Base-by-base conservation (phyloP, 2,888 invertebrate species). In the Ariolimax columbianus region DNA sequence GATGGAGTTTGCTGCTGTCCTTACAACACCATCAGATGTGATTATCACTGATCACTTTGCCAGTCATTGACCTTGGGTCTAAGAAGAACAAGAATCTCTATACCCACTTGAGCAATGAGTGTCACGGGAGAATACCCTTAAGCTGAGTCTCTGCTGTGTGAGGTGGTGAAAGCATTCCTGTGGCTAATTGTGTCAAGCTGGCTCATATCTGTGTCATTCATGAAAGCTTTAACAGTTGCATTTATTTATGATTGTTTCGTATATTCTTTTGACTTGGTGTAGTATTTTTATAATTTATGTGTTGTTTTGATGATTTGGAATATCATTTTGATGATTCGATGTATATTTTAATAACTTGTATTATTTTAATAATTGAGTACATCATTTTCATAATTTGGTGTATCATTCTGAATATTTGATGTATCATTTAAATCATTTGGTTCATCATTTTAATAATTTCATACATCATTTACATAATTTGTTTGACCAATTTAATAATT, bases 211-310 rank as follows among this genome's bases (percentile, higher is more conserved):
- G 38, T 77, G 19, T 59, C 75, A 38, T 38, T 11, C 23, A 36
- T 77, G 59, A 77, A 55, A 77, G 59, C 59, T 59, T 59, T 77
- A 59, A 77, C 30, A 14, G 47, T 77, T 77, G 59, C 77, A 79
- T 79, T 79, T 79, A 66, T 66, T 79, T n/a, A 1, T 55, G 59
- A 63, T 63, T 30, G 17, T 66, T 19, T 66, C 17, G 19, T 66
- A 33, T 66, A 66, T 66, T 66, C 30, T 17, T 66, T 66, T 66
- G 66, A 66, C 30, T 59, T 59, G 59, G 26, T 59, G 59, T 59
- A 59, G 59, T 59, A 59, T 59, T 59, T 59, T 63, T 1, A 63
- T 30, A n/a, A 30, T 63, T 63, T 11, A 63, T 63, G 63, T 63
- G n/a, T 63, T 30, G 11, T 63, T 63, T 63, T 63, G 55, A 55